phyloP scores from a whole-genome alignment of 1,140 invertebrate species.

The Pectinophora gossypiella region DNA sequence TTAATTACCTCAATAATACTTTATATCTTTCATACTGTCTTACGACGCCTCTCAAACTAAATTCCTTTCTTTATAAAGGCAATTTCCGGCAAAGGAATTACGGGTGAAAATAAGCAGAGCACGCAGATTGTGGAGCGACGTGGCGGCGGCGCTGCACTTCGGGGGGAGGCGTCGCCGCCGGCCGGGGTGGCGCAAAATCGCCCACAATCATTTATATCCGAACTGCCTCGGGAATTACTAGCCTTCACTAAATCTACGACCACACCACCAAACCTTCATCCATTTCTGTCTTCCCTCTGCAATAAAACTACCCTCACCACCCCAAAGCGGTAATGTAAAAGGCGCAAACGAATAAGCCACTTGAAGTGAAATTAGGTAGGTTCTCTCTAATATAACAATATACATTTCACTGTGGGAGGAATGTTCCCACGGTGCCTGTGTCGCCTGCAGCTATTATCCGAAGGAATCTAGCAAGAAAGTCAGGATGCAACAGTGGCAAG shows the following conservation, averaged over 20 bases:
- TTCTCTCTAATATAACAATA: conserved; percentile 17
- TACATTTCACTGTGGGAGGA: conserved; percentile 17
- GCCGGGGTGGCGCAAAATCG: conserved; percentile 65
- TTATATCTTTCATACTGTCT: too few relatives aligned
- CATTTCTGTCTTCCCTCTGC: conserved; percentile 4
- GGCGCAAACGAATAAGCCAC: neutral
- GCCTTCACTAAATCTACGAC: conserved; percentile 54
- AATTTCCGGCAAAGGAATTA: conserved; percentile 71
- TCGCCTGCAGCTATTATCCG: conserved; percentile 9
- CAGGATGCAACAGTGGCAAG: neutral
- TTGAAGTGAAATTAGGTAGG: conserved; percentile 9
- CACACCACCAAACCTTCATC: conserved; percentile 8
- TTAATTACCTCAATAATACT: too few relatives aligned
- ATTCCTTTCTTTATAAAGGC: conserved; percentile 63
- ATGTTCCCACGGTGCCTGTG: conserved; percentile 16
- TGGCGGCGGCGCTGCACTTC: conserved; percentile 61
- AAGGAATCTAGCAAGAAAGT: conserved; percentile 9
- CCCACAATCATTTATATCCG: conserved; percentile 73
- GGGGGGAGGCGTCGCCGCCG: conserved; percentile 45
- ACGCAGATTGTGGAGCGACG: conserved; percentile 71
- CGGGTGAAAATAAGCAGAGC: conserved; percentile 71
- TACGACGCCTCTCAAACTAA: conserved; percentile 28
- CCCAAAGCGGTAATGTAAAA: conserved; percentile 6
- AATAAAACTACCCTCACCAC: neutral
- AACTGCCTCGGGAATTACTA: conserved; percentile 71